Evolutionary conservation across 2,797 vertebrate genomes (phyloP), one percentile per base, ranked within the genome.

Genomic region (Mareca strepera): DNA sequence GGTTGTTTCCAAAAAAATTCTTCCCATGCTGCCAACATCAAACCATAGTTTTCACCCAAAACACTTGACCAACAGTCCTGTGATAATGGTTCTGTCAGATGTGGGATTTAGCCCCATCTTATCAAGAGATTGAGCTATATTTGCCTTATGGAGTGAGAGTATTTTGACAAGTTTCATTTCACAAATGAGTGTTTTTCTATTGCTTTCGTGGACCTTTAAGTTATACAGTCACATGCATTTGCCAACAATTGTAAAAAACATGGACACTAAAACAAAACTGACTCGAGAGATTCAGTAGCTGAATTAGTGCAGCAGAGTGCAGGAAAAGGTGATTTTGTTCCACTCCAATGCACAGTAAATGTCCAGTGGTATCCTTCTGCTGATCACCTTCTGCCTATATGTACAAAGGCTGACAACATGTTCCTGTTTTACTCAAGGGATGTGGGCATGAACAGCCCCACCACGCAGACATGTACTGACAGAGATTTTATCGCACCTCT

Each of bases 51-150:
- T 76, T 73, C 44, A 72, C 4, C 2, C 39, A 53, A 72, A 50
- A 35, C 9, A 52, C 15, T 1, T 3, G 17, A 59, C 6, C 6
- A 4, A 29, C 7, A 22, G 5, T 43, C 4, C 35, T 43, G 9
- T 29, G 55, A 56, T 29, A 62, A 55, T 11, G 12, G 12, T 25
- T 82, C 59, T 56, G 20, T 33, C 44, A 29, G 25, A 75, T 44
- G 35, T 29, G 16, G 7, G 9, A 76, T 76, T 89, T 63, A 82
- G 26, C 31, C 66, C 48, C 8, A 60, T 35, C 12, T 87, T 76
- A 67, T 28, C 11, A 76, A 44, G 33, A 81, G 3, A 66, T 2
- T 16, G 25, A 77, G 33, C 17, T 82, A 1, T 35, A 70, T 41
- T 67, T 77, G 12, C 11, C 18, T 37, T 31, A 5, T 5, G 64